Evolutionary conservation across 1,140 invertebrate species (phyloP), one percentile per base, ranked within the genome.

Genomic region (Alviniconcha marisindica): DNA sequence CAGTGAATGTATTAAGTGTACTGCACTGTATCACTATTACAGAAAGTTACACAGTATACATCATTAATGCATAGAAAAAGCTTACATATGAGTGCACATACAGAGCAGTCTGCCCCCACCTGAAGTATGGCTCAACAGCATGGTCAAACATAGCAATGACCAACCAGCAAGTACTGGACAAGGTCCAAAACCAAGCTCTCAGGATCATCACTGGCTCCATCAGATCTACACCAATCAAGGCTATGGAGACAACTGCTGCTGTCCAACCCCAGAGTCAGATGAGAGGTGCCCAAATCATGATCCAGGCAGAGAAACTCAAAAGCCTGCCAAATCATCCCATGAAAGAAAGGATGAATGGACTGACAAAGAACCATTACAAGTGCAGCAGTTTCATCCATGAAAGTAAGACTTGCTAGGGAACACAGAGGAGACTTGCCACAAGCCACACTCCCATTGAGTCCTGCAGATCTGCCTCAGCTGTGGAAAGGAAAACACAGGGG

Each of bases 171-270:
- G 31, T 18, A n/a, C 84, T 85, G 51, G 81, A 83, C 33, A 85
- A 77, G 77, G 81, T 85, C 38, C 84, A 81, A 40, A 83, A 85
- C 54, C 82, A 85, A 54, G 78, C 81, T 48, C 15, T 84, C 14
- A 7, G 74, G 0, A 84, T 84, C 42, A 77, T 77, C 2, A 77
- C 74, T 10, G 74, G 74, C 44, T 38, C 74, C 2, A 77, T 48
- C 40, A 77, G 42, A 31, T 79, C 83, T 36, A 84, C 85, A 73
- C 83, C 73, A 14, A 82, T 84, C 48, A 0, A 44, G 31, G 38
- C 28, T 31, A 74, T 86, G 83, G 80, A 86, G 28, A 0, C 21
- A 7, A 10, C 33, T 48, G n/a, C 66, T n/a, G 66, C 15, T 33
- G 36, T 71, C 66, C 66, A 71, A 40, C 66, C 66, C 18, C 12